Conservation (phyloP, 2,888 invertebrate genomes). For the Leucoma salicis region DNA sequence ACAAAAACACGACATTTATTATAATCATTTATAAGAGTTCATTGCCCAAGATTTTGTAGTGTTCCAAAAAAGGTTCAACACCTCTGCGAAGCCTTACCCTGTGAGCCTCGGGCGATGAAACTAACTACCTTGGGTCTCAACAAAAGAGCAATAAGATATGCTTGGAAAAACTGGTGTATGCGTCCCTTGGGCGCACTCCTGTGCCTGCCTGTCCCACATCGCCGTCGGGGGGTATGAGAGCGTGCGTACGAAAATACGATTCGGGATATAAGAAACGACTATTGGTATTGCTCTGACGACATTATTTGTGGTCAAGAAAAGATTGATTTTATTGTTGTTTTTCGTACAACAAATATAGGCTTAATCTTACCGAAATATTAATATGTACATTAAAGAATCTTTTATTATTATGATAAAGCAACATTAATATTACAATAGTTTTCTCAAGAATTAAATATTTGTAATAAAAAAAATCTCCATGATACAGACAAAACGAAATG, state of each 20-base stretch:
- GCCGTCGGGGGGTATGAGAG: conserved; percentile 52
- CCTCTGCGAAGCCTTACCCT: conserved; percentile 37
- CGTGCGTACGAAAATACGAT: conserved; percentile 38
- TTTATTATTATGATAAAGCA: too few species aligned
- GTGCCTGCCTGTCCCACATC: conserved; percentile 46
- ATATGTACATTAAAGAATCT: too few species aligned
- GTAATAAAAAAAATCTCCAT: too few species aligned
- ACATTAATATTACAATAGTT: too few species aligned
- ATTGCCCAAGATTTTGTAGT: too few species aligned
- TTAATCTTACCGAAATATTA: conserved; percentile 24
- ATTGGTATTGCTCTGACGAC: conserved; percentile 49
- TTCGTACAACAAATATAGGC: conserved; percentile 19
- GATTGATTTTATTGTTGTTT: conserved; percentile 49
- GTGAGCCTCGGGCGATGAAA: conserved; percentile 77
- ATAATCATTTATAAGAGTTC: too few species aligned
- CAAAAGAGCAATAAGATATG: conserved; percentile 83
- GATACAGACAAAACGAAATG: too few species aligned
- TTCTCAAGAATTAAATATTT: too few species aligned
- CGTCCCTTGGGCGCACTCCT: conserved; percentile 59
- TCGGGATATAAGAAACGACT: conserved; percentile 44
- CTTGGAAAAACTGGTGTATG: conserved; percentile 80
- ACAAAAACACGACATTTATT: too few species aligned
- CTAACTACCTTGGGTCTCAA: conserved; percentile 79
- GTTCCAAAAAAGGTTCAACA: too few species aligned
- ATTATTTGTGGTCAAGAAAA: conserved; percentile 40